Evolutionary conservation across 2,797 vertebrate species (phyloP).

Genomic region (Schizopygopsis malacanthus): DNA sequence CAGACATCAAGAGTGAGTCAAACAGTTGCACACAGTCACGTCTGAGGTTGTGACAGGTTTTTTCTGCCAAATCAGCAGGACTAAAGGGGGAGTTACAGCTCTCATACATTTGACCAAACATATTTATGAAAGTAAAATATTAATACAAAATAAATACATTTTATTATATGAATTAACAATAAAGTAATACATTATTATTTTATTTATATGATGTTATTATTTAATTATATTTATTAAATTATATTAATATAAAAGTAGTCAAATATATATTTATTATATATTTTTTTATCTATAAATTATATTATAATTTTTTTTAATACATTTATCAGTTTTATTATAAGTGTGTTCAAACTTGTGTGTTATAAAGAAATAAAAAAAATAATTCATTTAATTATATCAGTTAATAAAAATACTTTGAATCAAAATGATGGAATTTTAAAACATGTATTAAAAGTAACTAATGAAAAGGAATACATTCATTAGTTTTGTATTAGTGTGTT

Average conservation of each 20-base stretch:
- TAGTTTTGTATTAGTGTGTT: background rate
- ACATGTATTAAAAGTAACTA: background rate
- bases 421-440: background rate
- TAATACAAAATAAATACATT: background rate
- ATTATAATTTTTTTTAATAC: too few relatives aligned
- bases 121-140: background rate
- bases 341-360: too few relatives aligned
- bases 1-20: conserved; percentile 33
- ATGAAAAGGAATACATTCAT: background rate
- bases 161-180: background rate
- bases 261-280: too few relatives aligned
- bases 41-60: conserved; percentile 51
- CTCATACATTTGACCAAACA: background rate
- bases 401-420: too few relatives aligned
- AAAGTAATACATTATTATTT: background rate
- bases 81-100: background rate
- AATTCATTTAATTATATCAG: background rate
- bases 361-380: background rate
- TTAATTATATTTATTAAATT: background rate
- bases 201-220: background rate
- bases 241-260: too few relatives aligned
- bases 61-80: conserved; percentile 70
- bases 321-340: too few relatives aligned
- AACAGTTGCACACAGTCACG: conserved; percentile 40
- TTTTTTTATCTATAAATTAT: too few relatives aligned